A percentile compares a stretch with the other conserved stretches of the same genome.
phyloP scores from a whole-genome alignment of 1,140 invertebrate species.

The Caenorhabditis elegans region WBcel235 BX284602.5:10532501-10533000 shows the following conservation, averaged over 20 bases:
- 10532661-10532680: no score
- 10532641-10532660: neutral
- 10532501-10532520: neutral
- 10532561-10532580: neutral
- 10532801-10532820: conserved; percentile 91
- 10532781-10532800: conserved; percentile 84
- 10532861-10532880: conserved; percentile 85
- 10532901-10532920: conserved; percentile 78
- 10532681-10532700: conserved; percentile 72
- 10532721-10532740: conserved; percentile 85
- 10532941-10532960: neutral
- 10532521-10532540: neutral
- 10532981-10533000: conserved; percentile 6
- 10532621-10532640: conserved; percentile 73
- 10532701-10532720: conserved; percentile 83
- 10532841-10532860: conserved; percentile 85
- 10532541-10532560: conserved; percentile 2
- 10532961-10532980: conserved; percentile 5
- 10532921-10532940: conserved; percentile 30
- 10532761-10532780: conserved; percentile 90
- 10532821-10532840: conserved; percentile 93
- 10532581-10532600: neutral
- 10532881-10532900: conserved; percentile 87
- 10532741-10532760: conserved; percentile 93
- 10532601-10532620: conserved; percentile 71